A percentile compares a stretch with the other conserved stretches of the same genome.
Evolutionary conservation across 2,797 vertebrate species (phyloP).

Genomic region (Mus spretus): DNA sequence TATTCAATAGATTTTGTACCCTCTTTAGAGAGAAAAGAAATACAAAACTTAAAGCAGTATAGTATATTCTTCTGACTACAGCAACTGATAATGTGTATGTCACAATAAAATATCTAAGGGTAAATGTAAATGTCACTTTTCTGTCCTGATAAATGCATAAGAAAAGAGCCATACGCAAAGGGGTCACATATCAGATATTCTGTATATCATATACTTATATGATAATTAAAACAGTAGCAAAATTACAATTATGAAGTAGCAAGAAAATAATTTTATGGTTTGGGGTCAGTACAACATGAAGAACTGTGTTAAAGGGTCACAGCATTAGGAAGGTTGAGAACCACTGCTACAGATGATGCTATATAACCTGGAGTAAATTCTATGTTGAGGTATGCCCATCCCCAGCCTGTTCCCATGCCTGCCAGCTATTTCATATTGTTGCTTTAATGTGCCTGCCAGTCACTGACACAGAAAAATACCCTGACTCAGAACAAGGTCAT

Average conservation of each 20-base stretch:
- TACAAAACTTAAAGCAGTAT: background rate
- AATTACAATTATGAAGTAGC: background rate
- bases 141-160: background rate
- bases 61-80: background rate
- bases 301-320: background rate
- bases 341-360: background rate
- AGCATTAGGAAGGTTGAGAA: background rate
- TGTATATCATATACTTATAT: background rate
- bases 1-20: background rate
- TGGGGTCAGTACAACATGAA: background rate
- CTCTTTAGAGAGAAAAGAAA: background rate
- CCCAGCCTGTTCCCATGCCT: background rate
- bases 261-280: background rate
- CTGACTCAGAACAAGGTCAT: background rate
- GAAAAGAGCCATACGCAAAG: background rate
- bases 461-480: background rate
- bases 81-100: background rate
- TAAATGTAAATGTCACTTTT: background rate
- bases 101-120: background rate
- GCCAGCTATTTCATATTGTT: background rate
- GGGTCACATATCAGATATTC: background rate
- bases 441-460: background rate
- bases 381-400: background rate
- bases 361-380: background rate
- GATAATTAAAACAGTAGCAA: background rate